Conservation (phyloP, 2,113 vertebrate species). For the Engystomops pustulosus region DNA sequence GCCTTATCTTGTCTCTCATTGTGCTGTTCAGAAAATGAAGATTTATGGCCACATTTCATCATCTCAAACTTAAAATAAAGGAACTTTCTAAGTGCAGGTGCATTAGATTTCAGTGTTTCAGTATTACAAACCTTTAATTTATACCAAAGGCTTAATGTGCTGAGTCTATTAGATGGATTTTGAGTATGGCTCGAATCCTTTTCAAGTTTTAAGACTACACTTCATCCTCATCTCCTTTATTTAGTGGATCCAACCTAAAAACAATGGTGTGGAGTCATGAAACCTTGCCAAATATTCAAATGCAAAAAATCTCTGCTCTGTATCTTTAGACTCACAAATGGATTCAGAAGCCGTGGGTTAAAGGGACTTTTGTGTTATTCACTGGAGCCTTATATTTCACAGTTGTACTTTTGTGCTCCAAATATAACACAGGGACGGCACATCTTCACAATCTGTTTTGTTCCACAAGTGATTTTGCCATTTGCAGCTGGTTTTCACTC, state of each 20-base stretch:
- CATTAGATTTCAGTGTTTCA: slow-evolving; percentile 8
- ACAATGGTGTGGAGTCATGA: not conserved
- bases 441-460: slow-evolving; percentile 19
- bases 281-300: not conserved
- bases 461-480: slow-evolving; percentile 31
- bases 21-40: slow-evolving; percentile 18
- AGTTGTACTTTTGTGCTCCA: not conserved
- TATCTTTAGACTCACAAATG: too few species aligned
- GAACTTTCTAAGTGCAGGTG: slow-evolving; percentile 39
- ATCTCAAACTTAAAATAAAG: slow-evolving; percentile 25
- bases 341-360: not conserved
- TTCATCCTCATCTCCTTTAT: not conserved
- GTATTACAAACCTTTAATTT: slow-evolving; percentile 34
- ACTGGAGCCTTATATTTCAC: not conserved
- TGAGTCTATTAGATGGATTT: slow-evolving; percentile 20
- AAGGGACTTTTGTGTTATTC: not conserved
- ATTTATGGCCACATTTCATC: slow-evolving; percentile 39
- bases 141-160: slow-evolving; percentile 40
- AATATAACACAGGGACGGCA: not conserved
- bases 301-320: not conserved
- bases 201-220: not conserved
- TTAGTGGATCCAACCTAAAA: slow-evolving; percentile 1
- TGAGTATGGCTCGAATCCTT: slow-evolving; percentile 2
- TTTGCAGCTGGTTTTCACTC: slow-evolving; percentile 24
- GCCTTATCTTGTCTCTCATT: not conserved